Percentiles rank a stretch among this genome's conserved stretches.
phyloP scores from a whole-genome alignment of 2,797 vertebrate genomes.

The Galagoides demidoff region DNA sequence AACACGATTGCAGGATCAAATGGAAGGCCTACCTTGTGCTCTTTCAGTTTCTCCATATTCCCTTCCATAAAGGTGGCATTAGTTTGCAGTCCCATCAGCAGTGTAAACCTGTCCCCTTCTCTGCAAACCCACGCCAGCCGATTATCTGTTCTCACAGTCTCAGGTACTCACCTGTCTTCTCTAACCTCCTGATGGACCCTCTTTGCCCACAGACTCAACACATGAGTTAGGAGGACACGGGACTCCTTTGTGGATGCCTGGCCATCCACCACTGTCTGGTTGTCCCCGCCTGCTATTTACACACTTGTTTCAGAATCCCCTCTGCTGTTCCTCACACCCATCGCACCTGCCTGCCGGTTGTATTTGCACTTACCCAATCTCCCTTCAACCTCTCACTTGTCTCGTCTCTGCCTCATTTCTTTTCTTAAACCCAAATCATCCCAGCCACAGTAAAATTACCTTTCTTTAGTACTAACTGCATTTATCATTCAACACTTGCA shows the following conservation, averaged over 20 bases:
- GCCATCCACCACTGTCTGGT: not conserved
- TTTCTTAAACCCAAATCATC: not conserved
- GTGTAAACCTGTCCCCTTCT: too few relatives aligned
- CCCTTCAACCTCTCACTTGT: not conserved
- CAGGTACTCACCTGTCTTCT: not conserved
- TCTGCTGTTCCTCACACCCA: not conserved
- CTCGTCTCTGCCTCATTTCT: not conserved
- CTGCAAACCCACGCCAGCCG: too few relatives aligned
- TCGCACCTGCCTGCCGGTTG: not conserved
- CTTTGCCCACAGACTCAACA: not conserved
- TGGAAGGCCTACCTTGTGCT: too few relatives aligned
- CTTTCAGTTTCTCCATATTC: too few relatives aligned
- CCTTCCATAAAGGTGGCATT: too few relatives aligned
- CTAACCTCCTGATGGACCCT: not conserved
- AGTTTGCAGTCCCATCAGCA: too few relatives aligned
- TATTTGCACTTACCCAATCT: not conserved
- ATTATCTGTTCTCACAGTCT: not conserved
- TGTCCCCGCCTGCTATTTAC: not conserved
- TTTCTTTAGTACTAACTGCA: not conserved
- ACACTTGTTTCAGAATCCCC: not conserved
- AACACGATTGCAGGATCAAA: too few relatives aligned
- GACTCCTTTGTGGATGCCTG: not conserved
- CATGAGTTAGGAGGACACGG: not conserved
- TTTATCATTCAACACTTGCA: not conserved
- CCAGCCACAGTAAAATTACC: not conserved